phyloP scores from a whole-genome alignment of 2,113 vertebrate species.

The Stigmatopora argus region DNA sequence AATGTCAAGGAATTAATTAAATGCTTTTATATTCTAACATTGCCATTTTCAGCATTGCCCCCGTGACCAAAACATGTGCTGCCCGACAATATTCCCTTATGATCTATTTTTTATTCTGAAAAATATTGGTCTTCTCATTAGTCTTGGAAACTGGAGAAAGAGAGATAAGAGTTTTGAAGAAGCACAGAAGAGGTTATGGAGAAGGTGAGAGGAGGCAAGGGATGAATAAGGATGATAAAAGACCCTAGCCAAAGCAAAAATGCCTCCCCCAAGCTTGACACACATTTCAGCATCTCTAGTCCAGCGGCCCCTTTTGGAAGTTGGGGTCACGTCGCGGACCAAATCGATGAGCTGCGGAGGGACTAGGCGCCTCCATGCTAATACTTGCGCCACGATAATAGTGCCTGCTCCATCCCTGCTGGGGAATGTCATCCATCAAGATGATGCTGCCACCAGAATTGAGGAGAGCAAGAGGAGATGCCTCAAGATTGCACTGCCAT shows the following conservation, averaged over 20 bases:
- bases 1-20: not conserved
- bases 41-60: not conserved
- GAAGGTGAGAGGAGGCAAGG: conserved; percentile 11
- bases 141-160: not conserved
- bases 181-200: conserved; percentile 11
- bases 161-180: not conserved
- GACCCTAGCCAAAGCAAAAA: conserved; percentile 25
- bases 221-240: conserved; percentile 58
- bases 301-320: conserved; percentile 45
- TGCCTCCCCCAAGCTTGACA: conserved; percentile 47
- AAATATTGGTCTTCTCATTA: not conserved
- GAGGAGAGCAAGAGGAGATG: conserved; percentile 34
- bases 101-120: not conserved
- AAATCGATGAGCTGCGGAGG: conserved; percentile 53
- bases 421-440: conserved; percentile 60
- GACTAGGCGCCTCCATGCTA: conserved; percentile 49
- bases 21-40: not conserved
- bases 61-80: no score
- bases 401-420: conserved; percentile 47
- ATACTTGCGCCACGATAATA: conserved; percentile 49
- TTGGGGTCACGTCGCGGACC: conserved; percentile 46
- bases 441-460: conserved; percentile 34
- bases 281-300: conserved; percentile 31
- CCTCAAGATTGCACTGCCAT: conserved; percentile 33
- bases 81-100: no score